These are phyloP conservation scores for Varanus salvator DNA, from an alignment of 2,113 vertebrate genomes.

Conservation along the genomic window DNA sequence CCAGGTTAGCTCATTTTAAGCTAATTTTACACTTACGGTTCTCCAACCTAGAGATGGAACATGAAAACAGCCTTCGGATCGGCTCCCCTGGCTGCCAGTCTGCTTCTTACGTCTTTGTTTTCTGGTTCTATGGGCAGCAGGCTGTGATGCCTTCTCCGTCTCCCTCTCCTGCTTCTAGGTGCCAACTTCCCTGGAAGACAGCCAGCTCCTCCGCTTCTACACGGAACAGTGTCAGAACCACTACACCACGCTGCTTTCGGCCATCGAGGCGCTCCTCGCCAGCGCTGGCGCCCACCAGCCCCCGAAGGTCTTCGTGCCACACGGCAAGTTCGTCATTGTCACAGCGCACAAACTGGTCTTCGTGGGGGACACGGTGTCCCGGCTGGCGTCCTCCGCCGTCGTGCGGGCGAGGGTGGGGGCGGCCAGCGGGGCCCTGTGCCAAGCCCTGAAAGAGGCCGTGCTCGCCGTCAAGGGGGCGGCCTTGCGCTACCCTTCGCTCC, in stretches of 20 bases:
- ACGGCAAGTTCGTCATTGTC: conserved; percentile 88
- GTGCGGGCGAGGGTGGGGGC: conserved; percentile 85
- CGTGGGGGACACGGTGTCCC: conserved; percentile 89
- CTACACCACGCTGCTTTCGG: conserved; percentile 83
- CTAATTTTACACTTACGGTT: no score
- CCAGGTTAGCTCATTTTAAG: no score
- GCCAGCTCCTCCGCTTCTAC: conserved; percentile 89
- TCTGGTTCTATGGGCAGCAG: no score
- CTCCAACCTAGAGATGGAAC: no score
- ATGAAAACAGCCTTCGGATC: no score
- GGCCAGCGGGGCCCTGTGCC: conserved; percentile 84
- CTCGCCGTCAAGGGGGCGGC: conserved; percentile 89
- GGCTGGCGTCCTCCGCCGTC: conserved; percentile 83
- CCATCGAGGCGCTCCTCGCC: conserved; percentile 84
- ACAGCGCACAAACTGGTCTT: conserved; percentile 92
- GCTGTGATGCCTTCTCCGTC: background rate
- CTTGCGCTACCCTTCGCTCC: conserved; percentile 86
- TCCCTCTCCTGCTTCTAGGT: conserved; percentile 67
- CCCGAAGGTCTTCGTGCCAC: conserved; percentile 86
- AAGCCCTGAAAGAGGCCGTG: conserved; percentile 86
- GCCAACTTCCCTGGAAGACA: conserved; percentile 71
- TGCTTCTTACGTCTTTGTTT: no score
- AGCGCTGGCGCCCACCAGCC: conserved; percentile 87
- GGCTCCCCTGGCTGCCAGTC: no score
- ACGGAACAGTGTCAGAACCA: conserved; percentile 88